phyloP scores from a whole-genome alignment of 2,113 vertebrate genomes.

The Lepus europaeus region DNA sequence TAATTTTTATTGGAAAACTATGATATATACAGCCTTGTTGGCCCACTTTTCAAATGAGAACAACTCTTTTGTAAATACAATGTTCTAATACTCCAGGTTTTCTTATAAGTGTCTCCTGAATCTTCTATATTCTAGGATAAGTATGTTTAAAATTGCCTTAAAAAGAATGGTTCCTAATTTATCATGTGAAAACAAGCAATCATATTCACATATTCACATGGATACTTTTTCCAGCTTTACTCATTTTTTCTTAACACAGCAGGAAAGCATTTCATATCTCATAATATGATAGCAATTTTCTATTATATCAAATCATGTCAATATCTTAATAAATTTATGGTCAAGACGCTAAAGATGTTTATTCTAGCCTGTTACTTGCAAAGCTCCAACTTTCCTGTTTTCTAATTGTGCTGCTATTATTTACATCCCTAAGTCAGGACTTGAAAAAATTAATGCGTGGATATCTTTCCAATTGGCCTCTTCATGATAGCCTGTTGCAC shows the following conservation, averaged over 20 bases:
- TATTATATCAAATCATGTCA: no score
- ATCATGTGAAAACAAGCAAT: background rate
- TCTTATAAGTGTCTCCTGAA: background rate
- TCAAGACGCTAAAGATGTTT: background rate
- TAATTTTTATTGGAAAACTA: background rate
- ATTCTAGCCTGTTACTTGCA: background rate
- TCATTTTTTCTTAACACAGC: background rate
- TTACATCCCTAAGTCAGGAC: background rate
- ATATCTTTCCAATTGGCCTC: background rate
- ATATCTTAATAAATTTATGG: background rate
- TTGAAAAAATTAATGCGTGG: background rate
- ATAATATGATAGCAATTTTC: background rate
- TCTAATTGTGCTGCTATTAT: background rate
- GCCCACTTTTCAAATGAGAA: background rate
- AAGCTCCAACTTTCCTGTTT: background rate
- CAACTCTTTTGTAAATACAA: background rate
- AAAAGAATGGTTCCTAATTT: background rate
- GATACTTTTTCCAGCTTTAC: background rate
- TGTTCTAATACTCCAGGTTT: background rate
- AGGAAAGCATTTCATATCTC: background rate
- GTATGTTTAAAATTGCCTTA: background rate
- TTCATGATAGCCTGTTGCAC: background rate
- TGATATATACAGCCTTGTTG: background rate
- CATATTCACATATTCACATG: background rate
- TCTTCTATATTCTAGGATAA: background rate